Evolutionary conservation across 2,888 invertebrate species (phyloP).

Genomic region (Petrolisthes manimaculis): DNA sequence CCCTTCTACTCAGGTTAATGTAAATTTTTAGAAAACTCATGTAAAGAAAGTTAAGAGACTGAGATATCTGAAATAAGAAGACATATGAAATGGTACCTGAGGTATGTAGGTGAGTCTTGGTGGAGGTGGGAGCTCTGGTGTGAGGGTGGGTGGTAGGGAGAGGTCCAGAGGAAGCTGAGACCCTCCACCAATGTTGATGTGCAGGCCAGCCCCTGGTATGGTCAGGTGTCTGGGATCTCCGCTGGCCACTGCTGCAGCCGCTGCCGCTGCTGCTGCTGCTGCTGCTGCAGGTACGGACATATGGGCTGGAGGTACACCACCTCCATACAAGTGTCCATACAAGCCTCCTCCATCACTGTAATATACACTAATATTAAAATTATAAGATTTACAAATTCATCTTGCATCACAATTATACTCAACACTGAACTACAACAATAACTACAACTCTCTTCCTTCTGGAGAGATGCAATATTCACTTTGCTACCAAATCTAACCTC

Average conservation of each 20-base stretch:
- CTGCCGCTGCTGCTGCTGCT: conserved; percentile 43
- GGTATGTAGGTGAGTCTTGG: conserved; percentile 64
- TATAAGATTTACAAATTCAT: not conserved
- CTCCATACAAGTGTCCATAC: conserved; percentile 47
- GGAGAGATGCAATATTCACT: too few species aligned
- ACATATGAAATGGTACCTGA: conserved; percentile 31
- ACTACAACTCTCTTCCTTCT: too few species aligned
- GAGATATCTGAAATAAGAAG: not conserved
- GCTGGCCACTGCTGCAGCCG: conserved; percentile 36
- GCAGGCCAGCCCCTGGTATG: conserved; percentile 39
- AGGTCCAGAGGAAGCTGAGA: conserved; percentile 58
- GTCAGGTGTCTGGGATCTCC: conserved; percentile 42
- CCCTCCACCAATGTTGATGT: conserved; percentile 54
- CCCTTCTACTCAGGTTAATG: too few species aligned
- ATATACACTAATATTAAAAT: not conserved
- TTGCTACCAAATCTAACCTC: too few species aligned
- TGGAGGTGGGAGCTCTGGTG: conserved; percentile 63
- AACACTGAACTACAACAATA: too few species aligned
- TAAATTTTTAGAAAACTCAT: not conserved
- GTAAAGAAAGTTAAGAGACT: not conserved
- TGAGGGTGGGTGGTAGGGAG: conserved; percentile 57
- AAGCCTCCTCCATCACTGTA: conserved; percentile 39
- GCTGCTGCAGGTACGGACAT: conserved; percentile 49
- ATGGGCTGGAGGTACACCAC: conserved; percentile 48
- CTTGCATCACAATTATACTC: too few species aligned